phyloP scores from a whole-genome alignment of 2,113 vertebrate species.

The Tragelaphus buxtoni region DNA sequence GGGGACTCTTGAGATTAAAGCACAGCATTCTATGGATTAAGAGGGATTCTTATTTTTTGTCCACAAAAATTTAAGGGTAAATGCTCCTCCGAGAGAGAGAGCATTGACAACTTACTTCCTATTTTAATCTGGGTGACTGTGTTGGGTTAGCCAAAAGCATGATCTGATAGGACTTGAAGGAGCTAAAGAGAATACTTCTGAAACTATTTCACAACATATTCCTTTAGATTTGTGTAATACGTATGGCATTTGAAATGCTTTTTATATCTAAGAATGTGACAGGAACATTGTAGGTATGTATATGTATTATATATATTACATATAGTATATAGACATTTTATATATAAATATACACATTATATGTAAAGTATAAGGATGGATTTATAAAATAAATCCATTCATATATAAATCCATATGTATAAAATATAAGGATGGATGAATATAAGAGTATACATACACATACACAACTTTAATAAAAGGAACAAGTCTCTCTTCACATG shows the following conservation, averaged over 20 bases:
- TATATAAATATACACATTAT: not conserved
- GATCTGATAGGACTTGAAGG: not conserved
- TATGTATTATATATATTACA: not conserved
- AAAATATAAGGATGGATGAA: not conserved
- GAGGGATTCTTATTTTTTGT: not conserved
- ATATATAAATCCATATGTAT: not conserved
- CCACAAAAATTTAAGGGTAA: not conserved
- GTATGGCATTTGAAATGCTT: not conserved
- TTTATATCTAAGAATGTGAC: not conserved
- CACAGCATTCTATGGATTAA: not conserved
- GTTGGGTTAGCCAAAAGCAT: not conserved
- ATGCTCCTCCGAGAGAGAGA: not conserved
- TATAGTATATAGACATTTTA: not conserved
- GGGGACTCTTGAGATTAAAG: not conserved
- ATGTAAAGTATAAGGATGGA: not conserved
- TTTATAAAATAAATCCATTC: conserved; percentile 2
- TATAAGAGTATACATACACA: not conserved
- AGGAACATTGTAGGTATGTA: not conserved
- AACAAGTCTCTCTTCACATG: not conserved
- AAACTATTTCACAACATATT: not conserved
- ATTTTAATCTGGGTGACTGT: not conserved
- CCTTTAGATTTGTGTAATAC: not conserved
- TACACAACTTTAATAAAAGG: not conserved
- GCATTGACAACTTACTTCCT: not conserved
- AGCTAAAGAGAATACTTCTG: not conserved